These are phyloP conservation scores for Trematomus loennbergii DNA, from an alignment of 2,113 vertebrate species.

Conservation along the genomic window DNA sequence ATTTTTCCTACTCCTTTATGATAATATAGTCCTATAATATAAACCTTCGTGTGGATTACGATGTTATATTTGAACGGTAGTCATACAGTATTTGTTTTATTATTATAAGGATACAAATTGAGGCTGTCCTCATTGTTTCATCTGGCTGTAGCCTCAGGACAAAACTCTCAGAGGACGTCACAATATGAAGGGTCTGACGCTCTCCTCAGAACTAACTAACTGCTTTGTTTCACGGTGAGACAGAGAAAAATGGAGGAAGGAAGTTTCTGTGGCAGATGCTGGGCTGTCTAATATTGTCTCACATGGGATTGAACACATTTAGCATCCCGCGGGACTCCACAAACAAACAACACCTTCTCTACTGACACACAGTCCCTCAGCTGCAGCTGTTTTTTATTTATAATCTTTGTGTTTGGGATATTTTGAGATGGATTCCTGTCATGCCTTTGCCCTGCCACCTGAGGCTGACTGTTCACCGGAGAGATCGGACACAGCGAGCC, in stretches of 20 bases:
- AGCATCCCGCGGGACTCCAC: slow-evolving; percentile 49
- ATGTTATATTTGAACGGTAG: not conserved
- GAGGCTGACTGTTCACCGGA: slow-evolving; percentile 42
- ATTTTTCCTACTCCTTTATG: too few species aligned
- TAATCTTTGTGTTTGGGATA: slow-evolving; percentile 34
- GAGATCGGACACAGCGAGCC: slow-evolving; percentile 32
- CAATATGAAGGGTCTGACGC: slow-evolving; percentile 17
- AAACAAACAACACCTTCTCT: slow-evolving; percentile 59
- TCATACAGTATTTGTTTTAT: slow-evolving; percentile 18
- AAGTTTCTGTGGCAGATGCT: slow-evolving; percentile 45
- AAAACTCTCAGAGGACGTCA: slow-evolving; percentile 23
- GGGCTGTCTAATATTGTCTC: slow-evolving; percentile 42
- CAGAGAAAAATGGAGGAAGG: slow-evolving; percentile 24
- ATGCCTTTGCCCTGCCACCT: slow-evolving; percentile 17
- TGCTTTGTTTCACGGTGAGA: slow-evolving; percentile 31
- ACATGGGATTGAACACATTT: slow-evolving; percentile 63
- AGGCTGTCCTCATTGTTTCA: not conserved
- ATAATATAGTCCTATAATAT: too few species aligned
- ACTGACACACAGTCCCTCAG: slow-evolving; percentile 48
- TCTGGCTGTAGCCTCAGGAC: slow-evolving; percentile 12
- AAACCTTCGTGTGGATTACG: slow-evolving; percentile 10
- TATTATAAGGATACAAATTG: slow-evolving; percentile 17
- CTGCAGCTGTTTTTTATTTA: slow-evolving; percentile 10
- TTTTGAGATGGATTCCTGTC: slow-evolving; percentile 46
- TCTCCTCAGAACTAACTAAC: slow-evolving; percentile 27